A percentile compares a stretch with the other conserved stretches of the same genome.
phyloP scores from a whole-genome alignment of 2,113 vertebrate species.

The Ursus arctos region DNA sequence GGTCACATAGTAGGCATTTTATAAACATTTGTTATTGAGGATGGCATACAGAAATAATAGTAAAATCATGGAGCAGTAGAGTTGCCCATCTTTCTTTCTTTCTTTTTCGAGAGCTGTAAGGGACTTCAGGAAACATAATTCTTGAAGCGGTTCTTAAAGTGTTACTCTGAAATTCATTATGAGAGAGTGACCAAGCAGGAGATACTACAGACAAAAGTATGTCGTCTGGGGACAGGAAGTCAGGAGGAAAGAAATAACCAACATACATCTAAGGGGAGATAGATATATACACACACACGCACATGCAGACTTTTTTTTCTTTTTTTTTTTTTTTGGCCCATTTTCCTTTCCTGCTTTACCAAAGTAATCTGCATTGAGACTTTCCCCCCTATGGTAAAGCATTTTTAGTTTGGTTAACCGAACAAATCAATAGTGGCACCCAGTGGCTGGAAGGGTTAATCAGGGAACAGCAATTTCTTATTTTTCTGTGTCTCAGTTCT shows the following conservation, averaged over 20 bases:
- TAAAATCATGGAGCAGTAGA: not conserved
- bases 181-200: slow-evolving; percentile 51
- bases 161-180: slow-evolving; percentile 45
- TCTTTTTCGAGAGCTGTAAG: not conserved
- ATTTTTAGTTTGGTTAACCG: slow-evolving; percentile 60
- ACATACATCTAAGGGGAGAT: slow-evolving; percentile 51
- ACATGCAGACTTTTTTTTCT: not conserved
- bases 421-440: slow-evolving; percentile 84
- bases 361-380: slow-evolving; percentile 18
- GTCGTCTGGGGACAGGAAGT: slow-evolving; percentile 29
- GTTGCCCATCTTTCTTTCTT: not conserved
- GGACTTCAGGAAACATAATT: slow-evolving; percentile 37
- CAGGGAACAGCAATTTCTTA: slow-evolving; percentile 41
- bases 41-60: not conserved
- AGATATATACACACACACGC: not conserved
- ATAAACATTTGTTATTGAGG: not conserved
- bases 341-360: slow-evolving; percentile 74
- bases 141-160: not conserved
- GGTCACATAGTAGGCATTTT: not conserved
- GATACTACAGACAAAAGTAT: not conserved
- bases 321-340: not conserved
- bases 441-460: slow-evolving; percentile 85
- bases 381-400: not conserved
- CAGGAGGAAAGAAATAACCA: slow-evolving; percentile 27
- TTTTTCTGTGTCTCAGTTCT: slow-evolving; percentile 19